A percentile compares a stretch with the other conserved stretches of the same genome.
Evolutionary conservation across 2,888 invertebrate genomes (phyloP).

Genomic region (Eupeodes luniger): DNA sequence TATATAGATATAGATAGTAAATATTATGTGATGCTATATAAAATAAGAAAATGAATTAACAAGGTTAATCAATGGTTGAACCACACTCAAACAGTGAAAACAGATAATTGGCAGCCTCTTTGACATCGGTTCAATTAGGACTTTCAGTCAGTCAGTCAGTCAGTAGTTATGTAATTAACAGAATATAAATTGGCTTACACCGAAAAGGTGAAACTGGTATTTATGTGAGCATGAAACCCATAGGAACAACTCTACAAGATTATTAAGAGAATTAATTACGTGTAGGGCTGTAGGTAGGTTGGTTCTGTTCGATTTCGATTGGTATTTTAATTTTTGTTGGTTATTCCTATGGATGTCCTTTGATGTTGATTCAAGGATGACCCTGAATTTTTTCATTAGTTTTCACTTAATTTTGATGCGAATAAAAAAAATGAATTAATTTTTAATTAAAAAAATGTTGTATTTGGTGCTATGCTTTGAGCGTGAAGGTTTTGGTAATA

Average conservation of each 20-base stretch:
- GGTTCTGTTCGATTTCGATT: neutral
- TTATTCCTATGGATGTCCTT: neutral
- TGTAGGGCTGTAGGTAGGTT: neutral
- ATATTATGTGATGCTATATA: no score
- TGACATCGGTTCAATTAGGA: conserved; percentile 30
- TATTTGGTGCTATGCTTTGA: no score
- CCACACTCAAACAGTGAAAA: conserved; percentile 31
- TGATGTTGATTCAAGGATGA: neutral
- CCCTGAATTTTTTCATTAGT: no score
- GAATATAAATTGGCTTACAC: conserved; percentile 36
- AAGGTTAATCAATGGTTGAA: conserved; percentile 51
- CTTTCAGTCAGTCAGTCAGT: neutral
- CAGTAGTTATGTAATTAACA: conserved; percentile 26
- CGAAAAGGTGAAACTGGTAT: neutral
- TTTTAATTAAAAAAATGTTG: no score
- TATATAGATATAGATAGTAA: no score
- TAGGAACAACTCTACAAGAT: neutral
- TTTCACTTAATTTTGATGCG: no score
- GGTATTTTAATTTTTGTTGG: no score
- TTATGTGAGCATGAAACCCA: conserved; percentile 5
- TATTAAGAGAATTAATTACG: conserved; percentile 20
- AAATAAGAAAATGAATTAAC: conserved; percentile 32
- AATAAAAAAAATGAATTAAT: no score
- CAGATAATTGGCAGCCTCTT: conserved; percentile 40
- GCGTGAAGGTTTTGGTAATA: no score